phyloP scores from a whole-genome alignment of 2,797 vertebrate genomes.

The Dendrocincla tyrannina region DNA sequence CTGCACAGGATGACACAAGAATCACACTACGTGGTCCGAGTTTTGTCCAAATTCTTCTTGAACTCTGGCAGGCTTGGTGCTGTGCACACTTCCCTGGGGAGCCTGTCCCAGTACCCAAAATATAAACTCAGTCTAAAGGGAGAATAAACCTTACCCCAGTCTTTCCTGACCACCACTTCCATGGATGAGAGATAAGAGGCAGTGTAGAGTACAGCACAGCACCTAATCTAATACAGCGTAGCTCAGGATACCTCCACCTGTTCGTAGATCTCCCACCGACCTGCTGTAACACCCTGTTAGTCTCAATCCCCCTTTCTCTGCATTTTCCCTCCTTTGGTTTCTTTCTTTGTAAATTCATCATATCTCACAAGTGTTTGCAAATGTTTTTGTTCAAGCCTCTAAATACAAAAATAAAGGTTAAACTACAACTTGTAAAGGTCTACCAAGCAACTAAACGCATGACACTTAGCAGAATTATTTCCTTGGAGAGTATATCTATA shows the following conservation, averaged over 20 bases:
- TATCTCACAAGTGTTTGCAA: not conserved
- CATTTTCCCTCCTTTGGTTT: not conserved
- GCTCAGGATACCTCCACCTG: not conserved
- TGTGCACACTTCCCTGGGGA: not conserved
- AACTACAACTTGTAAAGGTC: not conserved
- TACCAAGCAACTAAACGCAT: not conserved
- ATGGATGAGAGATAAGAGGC: not conserved
- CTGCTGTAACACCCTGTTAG: not conserved
- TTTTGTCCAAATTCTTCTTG: fast-evolving
- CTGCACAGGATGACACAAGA: not conserved
- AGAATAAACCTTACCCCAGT: not conserved
- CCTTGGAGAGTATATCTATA: not conserved
- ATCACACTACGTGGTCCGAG: not conserved
- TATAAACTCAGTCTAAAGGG: not conserved
- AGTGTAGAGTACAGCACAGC: not conserved
- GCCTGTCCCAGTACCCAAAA: not conserved
- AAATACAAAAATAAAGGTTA: not conserved
- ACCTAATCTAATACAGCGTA: fast-evolving
- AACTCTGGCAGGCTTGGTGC: not conserved
- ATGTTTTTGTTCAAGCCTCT: not conserved
- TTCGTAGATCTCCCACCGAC: not conserved
- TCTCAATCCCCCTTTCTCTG: not conserved
- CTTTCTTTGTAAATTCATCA: not conserved
- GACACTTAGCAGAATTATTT: not conserved
- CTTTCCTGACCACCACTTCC: not conserved